Evolutionary conservation across 2,113 vertebrate species (phyloP).

Genomic region (Furnarius figulus): DNA sequence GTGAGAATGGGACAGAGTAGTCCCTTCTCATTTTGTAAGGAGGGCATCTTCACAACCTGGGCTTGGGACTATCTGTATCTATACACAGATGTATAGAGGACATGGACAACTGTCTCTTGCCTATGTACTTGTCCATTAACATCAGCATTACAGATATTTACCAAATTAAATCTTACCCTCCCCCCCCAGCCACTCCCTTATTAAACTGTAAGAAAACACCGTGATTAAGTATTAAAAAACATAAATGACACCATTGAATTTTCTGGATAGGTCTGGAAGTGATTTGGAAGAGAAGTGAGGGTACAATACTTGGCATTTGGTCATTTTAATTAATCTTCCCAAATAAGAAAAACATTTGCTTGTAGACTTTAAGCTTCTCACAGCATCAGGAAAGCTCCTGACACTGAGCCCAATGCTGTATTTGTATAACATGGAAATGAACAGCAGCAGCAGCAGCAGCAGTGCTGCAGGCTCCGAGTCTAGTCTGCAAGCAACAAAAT

Average conservation of each 20-base stretch:
- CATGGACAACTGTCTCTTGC: background rate
- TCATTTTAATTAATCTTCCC: background rate
- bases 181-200: background rate
- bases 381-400: slow-evolving; percentile 49
- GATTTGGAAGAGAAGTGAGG: background rate
- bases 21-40: background rate
- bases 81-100: too few relatives aligned
- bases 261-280: background rate
- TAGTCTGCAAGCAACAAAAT: slow-evolving; percentile 48
- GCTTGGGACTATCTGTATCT: background rate
- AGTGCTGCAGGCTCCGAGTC: slow-evolving; percentile 21
- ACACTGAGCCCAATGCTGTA: slow-evolving; percentile 16
- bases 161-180: background rate
- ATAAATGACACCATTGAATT: background rate
- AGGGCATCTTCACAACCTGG: background rate
- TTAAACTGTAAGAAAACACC: background rate
- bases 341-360: slow-evolving; percentile 28
- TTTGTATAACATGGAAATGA: slow-evolving; percentile 64
- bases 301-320: background rate
- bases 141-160: background rate
- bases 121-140: background rate
- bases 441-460: slow-evolving; percentile 57
- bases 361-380: slow-evolving; percentile 29
- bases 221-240: background rate
- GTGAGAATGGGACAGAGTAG: background rate